Conservation (phyloP, 2,888 invertebrate species). For the Lasioglossum morio region DNA sequence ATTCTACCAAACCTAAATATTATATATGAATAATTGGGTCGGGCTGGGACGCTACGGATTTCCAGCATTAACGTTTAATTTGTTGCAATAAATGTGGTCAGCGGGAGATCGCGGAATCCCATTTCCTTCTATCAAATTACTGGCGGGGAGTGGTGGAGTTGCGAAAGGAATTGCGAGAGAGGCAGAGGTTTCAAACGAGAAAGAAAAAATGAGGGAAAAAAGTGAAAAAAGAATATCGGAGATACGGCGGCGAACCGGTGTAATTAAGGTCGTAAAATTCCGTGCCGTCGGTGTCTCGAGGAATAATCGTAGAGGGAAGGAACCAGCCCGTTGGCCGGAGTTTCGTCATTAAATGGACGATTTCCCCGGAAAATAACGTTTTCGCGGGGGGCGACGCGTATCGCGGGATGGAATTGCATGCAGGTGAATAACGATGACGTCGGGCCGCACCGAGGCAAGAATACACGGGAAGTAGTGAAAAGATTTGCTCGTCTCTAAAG, state of each 20-base stretch:
- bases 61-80: background rate
- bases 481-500: conserved; percentile 57
- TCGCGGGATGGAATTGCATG: conserved; percentile 40
- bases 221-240: background rate
- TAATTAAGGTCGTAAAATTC: conserved; percentile 30
- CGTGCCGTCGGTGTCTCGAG: background rate
- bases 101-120: background rate
- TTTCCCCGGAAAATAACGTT: conserved; percentile 49
- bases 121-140: conserved; percentile 3
- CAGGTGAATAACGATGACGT: conserved; percentile 47
- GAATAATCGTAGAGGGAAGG: conserved; percentile 21
- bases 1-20: background rate
- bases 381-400: background rate
- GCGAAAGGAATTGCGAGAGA: background rate
- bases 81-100: background rate
- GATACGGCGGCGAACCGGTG: background rate
- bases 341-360: conserved; percentile 46
- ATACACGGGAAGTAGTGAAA: conserved; percentile 46
- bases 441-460: conserved; percentile 28
- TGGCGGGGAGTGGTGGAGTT: background rate
- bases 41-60: background rate
- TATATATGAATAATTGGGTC: background rate
- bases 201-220: background rate
- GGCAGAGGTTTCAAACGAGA: background rate
- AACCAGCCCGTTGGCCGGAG: background rate